Percentiles rank a stretch among this genome's conserved stretches.
phyloP scores from a whole-genome alignment of 2,888 invertebrate species.

The Physocephala rufipes region DNA sequence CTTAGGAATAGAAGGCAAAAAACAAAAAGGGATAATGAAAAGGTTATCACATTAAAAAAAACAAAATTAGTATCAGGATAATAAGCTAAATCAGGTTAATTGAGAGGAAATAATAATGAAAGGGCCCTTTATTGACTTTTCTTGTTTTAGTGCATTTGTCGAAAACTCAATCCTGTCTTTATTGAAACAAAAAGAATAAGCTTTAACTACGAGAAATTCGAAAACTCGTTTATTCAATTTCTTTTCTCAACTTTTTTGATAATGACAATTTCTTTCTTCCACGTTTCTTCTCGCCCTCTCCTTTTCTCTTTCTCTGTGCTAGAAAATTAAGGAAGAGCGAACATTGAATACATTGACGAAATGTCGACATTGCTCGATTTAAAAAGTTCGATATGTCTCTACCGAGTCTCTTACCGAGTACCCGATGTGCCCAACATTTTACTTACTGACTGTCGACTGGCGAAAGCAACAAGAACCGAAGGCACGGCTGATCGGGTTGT shows the following conservation, averaged over 20 bases:
- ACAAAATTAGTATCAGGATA: background rate
- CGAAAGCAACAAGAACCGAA: background rate
- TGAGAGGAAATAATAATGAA: slow-evolving; percentile 14
- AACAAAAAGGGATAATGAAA: slow-evolving; percentile 8
- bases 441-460: background rate
- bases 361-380: no score
- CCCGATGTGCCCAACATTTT: background rate
- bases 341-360: no score
- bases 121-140: background rate
- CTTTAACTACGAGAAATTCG: no score
- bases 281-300: background rate
- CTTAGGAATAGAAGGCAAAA: background rate
- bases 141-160: background rate
- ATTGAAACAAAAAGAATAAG: no score
- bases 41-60: background rate
- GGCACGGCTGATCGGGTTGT: no score
- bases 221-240: no score
- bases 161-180: no score
- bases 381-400: no score
- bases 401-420: background rate
- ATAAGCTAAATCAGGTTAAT: slow-evolving; percentile 22
- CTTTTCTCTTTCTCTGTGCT: background rate
- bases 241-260: background rate
- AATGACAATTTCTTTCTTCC: background rate
- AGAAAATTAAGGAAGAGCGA: background rate